Percentiles rank a stretch among this genome's conserved stretches.
Evolutionary conservation across 2,797 vertebrate genomes (phyloP).

Genomic region (Diceros bicornis): DNA sequence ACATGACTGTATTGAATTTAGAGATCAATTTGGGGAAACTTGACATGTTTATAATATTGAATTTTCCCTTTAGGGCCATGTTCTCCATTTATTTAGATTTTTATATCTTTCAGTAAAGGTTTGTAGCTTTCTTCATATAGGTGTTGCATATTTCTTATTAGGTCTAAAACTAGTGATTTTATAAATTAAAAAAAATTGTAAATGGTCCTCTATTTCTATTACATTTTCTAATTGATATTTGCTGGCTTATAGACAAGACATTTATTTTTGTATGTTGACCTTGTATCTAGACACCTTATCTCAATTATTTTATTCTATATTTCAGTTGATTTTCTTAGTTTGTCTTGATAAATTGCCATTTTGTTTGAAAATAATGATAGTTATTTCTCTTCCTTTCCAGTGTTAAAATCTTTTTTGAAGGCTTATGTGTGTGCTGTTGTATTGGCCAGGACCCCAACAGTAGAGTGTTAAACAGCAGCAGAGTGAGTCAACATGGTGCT

Average conservation of each 20-base stretch:
- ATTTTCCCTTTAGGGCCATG: neutral
- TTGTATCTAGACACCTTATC: neutral
- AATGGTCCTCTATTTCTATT: neutral
- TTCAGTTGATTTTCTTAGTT: slow-evolving; percentile 38
- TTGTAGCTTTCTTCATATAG: neutral
- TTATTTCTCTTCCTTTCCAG: slow-evolving; percentile 25
- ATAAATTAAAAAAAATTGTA: neutral
- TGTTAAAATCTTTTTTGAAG: neutral
- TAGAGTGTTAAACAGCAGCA: neutral
- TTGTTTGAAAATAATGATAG: slow-evolving; percentile 36
- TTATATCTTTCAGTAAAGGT: slow-evolving; percentile 1
- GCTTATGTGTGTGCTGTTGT: neutral
- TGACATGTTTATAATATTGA: slow-evolving; percentile 5
- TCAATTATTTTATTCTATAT: slow-evolving; percentile 1
- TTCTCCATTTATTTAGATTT: slow-evolving; percentile 39
- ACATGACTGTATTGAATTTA: slow-evolving; percentile 11
- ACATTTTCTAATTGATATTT: slow-evolving; percentile 34
- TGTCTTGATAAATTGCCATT: slow-evolving; percentile 36
- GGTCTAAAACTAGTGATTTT: slow-evolving; percentile 56
- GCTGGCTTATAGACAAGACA: slow-evolving; percentile 33
- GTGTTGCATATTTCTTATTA: slow-evolving; percentile 13
- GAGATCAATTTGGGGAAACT: neutral
- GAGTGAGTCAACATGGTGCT: neutral
- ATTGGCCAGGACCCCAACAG: neutral
- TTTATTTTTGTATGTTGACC: slow-evolving; percentile 14